These are phyloP conservation scores for Sceliomorpha sp. DNA, from an alignment of 2,888 invertebrate genomes.

Conservation along the genomic window DNA sequence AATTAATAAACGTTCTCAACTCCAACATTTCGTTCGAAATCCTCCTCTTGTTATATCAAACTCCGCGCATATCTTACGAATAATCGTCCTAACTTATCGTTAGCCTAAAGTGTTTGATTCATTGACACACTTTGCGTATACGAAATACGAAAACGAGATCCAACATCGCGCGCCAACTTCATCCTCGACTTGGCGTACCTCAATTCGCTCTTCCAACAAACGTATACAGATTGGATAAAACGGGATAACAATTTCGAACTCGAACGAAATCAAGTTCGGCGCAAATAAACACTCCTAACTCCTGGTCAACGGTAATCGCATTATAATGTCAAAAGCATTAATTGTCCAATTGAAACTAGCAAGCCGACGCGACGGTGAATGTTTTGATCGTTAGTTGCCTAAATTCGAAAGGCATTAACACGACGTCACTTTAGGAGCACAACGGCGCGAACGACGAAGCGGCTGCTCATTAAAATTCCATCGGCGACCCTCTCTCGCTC, in stretches of 20 bases:
- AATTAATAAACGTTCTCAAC: too few relatives aligned
- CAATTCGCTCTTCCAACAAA: too few relatives aligned
- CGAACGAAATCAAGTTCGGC: background rate
- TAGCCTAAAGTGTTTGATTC: too few relatives aligned
- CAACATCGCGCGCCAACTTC: too few relatives aligned
- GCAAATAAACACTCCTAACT: slow-evolving; percentile 2
- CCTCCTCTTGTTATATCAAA: too few relatives aligned
- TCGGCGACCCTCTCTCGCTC: slow-evolving; percentile 60
- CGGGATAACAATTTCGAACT: background rate
- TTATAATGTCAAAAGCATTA: slow-evolving; percentile 31
- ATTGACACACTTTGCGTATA: too few relatives aligned
- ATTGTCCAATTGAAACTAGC: slow-evolving; percentile 37
- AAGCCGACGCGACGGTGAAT: slow-evolving; percentile 7
- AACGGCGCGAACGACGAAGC: slow-evolving; percentile 66
- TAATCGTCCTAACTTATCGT: too few relatives aligned
- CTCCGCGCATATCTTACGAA: too few relatives aligned
- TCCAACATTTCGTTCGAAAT: too few relatives aligned
- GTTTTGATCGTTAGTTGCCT: slow-evolving; percentile 50
- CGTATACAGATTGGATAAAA: background rate
- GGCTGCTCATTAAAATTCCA: slow-evolving; percentile 76
- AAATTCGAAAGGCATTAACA: slow-evolving; percentile 71
- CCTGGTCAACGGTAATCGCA: slow-evolving; percentile 7
- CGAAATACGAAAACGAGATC: too few relatives aligned
- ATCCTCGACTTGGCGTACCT: too few relatives aligned
- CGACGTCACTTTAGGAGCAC: slow-evolving; percentile 67